Percentiles rank a stretch among this genome's conserved stretches.
Evolutionary conservation across 2,888 invertebrate species (phyloP).

Genomic region (Anaspis maculata): DNA sequence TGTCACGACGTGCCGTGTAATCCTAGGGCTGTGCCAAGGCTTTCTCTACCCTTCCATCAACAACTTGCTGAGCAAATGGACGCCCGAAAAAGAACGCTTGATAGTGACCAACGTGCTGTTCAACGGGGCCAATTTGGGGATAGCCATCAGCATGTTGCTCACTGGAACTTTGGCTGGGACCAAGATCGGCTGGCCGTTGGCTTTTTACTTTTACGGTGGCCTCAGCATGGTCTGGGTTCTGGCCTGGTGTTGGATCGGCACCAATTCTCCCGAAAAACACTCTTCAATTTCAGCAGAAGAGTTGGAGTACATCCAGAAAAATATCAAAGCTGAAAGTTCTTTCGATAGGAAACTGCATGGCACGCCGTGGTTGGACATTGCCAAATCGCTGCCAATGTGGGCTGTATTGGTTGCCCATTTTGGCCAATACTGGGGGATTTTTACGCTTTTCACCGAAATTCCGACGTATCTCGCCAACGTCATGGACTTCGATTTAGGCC

Average conservation of each 20-base stretch:
- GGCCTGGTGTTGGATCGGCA: constrained; percentile 54
- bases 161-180: constrained; percentile 65
- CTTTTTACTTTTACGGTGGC: constrained; percentile 67
- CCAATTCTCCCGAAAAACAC: constrained; percentile 55
- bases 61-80: constrained; percentile 71
- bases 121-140: constrained; percentile 71
- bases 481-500: constrained; percentile 52
- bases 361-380: constrained; percentile 69
- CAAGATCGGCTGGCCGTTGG: constrained; percentile 66
- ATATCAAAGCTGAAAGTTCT: constrained; percentile 20
- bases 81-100: constrained; percentile 59
- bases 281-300: constrained; percentile 56
- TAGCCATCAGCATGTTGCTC: constrained; percentile 62
- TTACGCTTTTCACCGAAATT: constrained; percentile 76
- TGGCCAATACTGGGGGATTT: constrained; percentile 73
- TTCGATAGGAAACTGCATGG: constrained; percentile 21
- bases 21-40: constrained; percentile 70
- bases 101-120: constrained; percentile 57
- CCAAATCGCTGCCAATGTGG: constrained; percentile 68
- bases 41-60: constrained; percentile 65
- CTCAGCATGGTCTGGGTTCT: constrained; percentile 54
- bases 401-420: constrained; percentile 63
- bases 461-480: constrained; percentile 72
- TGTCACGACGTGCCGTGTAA: constrained; percentile 56
- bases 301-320: constrained; percentile 53